These are phyloP conservation scores for Lottia gigantea DNA, from an alignment of 2,888 invertebrate genomes.

Conservation along the genomic window DNA sequence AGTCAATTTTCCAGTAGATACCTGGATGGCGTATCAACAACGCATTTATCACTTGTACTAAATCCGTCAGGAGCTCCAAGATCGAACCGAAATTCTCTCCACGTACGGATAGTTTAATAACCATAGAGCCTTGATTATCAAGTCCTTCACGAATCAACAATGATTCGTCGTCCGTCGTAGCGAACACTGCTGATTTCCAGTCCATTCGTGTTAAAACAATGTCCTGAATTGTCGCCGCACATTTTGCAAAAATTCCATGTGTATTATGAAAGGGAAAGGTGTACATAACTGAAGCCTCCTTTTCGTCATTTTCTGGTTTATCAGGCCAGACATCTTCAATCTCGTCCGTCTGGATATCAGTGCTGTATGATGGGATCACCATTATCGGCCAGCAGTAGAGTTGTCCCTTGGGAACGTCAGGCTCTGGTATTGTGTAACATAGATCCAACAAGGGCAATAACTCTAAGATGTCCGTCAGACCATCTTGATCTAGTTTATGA, in stretches of 20 bases:
- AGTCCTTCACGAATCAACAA: slow-evolving; percentile 36
- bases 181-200: slow-evolving; percentile 57
- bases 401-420: slow-evolving; percentile 46
- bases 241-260: slow-evolving; percentile 51
- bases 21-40: slow-evolving; percentile 43
- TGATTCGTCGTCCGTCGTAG: slow-evolving; percentile 43
- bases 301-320: slow-evolving; percentile 26
- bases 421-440: slow-evolving; percentile 62
- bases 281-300: slow-evolving; percentile 37
- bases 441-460: slow-evolving; percentile 58
- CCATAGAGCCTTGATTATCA: neutral
- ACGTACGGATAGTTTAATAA: slow-evolving; percentile 27
- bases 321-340: slow-evolving; percentile 47
- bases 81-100: slow-evolving; percentile 33
- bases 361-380: slow-evolving; percentile 62
- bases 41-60: slow-evolving; percentile 45
- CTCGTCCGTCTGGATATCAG: slow-evolving; percentile 26
- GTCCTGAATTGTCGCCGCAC: slow-evolving; percentile 49
- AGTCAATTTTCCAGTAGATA: slow-evolving; percentile 44
- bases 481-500: slow-evolving; percentile 46
- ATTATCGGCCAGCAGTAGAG: slow-evolving; percentile 49
- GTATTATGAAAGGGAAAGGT: slow-evolving; percentile 48
- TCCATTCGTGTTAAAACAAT: slow-evolving; percentile 52
- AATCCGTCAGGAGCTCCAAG: slow-evolving; percentile 39
- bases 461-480: slow-evolving; percentile 51